Evolutionary conservation across 2,113 vertebrate species (phyloP).

Genomic region (Sprattus sprattus): DNA sequence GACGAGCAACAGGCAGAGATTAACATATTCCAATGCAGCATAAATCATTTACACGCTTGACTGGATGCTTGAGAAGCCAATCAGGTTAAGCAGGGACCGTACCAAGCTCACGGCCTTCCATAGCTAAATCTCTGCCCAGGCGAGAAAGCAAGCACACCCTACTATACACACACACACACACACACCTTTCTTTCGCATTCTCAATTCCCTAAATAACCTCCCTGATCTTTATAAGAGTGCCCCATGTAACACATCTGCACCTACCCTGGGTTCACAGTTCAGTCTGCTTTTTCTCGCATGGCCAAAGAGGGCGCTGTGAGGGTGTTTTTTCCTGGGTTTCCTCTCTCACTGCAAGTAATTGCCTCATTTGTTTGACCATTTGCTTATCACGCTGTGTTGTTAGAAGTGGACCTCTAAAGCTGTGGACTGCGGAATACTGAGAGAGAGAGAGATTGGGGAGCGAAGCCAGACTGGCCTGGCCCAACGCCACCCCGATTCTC

Average conservation of each 20-base stretch:
- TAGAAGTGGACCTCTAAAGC: neutral
- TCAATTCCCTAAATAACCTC: neutral
- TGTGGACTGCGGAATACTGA: neutral
- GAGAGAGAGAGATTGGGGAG: neutral
- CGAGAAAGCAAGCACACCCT: neutral
- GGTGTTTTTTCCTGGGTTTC: slow-evolving; percentile 34
- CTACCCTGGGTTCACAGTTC: neutral
- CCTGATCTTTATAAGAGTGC: neutral
- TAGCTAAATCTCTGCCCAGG: neutral
- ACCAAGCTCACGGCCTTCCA: slow-evolving; percentile 35
- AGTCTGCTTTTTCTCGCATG: neutral
- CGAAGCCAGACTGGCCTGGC: neutral
- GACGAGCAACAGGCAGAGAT: neutral
- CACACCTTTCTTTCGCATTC: neutral
- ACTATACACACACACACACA: neutral
- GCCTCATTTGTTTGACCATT: slow-evolving; percentile 61
- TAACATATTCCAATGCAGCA: neutral
- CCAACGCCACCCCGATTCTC: neutral
- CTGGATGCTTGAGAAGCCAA: slow-evolving; percentile 52
- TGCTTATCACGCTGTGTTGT: slow-evolving; percentile 45
- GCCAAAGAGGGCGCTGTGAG: neutral
- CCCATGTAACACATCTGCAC: neutral
- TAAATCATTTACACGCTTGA: slow-evolving; percentile 51
- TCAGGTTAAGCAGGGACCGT: slow-evolving; percentile 53
- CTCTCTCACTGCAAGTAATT: slow-evolving; percentile 52